Evolutionary conservation across 2,888 invertebrate species (phyloP).

Genomic region (Polyommatus iphigenia): DNA sequence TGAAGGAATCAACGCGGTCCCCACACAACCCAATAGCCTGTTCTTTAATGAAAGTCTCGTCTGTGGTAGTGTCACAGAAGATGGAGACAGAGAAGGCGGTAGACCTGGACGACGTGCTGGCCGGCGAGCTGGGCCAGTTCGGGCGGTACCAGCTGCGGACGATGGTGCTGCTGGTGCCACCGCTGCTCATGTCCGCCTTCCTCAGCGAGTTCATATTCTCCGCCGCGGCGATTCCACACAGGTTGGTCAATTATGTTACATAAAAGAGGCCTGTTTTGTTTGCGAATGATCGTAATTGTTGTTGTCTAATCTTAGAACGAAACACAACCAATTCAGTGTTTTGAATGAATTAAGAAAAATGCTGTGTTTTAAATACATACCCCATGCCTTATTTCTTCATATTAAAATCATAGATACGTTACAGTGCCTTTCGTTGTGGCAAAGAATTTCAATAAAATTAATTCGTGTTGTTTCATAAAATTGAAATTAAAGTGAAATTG

Average conservation of each 20-base stretch:
- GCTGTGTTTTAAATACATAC: too few relatives aligned
- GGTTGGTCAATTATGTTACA: constrained; percentile 46
- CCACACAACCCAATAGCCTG: too few relatives aligned
- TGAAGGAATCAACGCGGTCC: too few relatives aligned
- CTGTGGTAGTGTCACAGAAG: not conserved
- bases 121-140: not conserved
- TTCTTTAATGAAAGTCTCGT: not conserved
- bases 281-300: too few relatives aligned
- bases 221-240: constrained; percentile 83
- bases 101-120: constrained; percentile 4
- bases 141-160: constrained; percentile 8
- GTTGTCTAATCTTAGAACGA: too few relatives aligned
- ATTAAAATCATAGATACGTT: too few relatives aligned
- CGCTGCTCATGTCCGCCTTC: constrained; percentile 83
- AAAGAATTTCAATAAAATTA: not conserved
- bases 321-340: too few relatives aligned
- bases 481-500: not conserved
- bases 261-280: too few relatives aligned
- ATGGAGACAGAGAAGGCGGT: not conserved
- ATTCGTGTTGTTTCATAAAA: not conserved
- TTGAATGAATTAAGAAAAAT: too few relatives aligned
- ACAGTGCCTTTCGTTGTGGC: too few relatives aligned
- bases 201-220: constrained; percentile 86
- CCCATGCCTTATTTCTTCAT: too few relatives aligned
- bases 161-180: constrained; percentile 72